Conservation (phyloP, 2,797 vertebrate species). For the Chloroceryle inda region DNA sequence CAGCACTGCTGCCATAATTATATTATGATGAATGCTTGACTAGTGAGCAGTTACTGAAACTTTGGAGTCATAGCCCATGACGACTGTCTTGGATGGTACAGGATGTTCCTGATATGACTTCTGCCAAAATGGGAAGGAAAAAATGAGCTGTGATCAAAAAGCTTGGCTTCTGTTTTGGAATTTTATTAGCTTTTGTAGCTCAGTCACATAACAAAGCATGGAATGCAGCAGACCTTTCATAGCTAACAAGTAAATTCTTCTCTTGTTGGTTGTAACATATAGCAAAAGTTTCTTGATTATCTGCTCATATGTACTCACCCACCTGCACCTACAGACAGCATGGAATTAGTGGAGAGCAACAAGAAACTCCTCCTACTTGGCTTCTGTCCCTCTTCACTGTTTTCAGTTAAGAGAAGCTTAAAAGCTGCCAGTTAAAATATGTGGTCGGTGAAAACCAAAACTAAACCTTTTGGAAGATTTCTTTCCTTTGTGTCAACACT, state of each 20-base stretch:
- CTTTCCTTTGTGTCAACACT: background rate
- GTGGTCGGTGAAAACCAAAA: background rate
- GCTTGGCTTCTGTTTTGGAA: constrained; percentile 55
- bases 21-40: constrained; percentile 13
- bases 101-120: constrained; percentile 58
- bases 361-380: background rate
- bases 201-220: constrained; percentile 29
- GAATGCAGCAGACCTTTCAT: constrained; percentile 34
- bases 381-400: background rate
- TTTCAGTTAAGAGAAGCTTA: background rate
- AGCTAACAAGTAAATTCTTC: constrained; percentile 46
- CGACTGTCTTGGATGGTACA: constrained; percentile 7
- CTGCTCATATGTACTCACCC: background rate
- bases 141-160: constrained; percentile 39
- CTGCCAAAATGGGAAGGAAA: constrained; percentile 60
- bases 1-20: background rate
- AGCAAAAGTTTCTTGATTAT: constrained; percentile 15
- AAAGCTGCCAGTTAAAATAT: background rate
- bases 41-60: constrained; percentile 15
- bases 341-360: background rate
- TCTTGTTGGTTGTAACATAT: background rate
- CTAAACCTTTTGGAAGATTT: background rate
- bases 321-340: background rate
- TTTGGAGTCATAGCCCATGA: constrained; percentile 27
- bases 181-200: constrained; percentile 51